These are phyloP conservation scores for Lingula anatina DNA, from an alignment of 2,888 invertebrate species.

Conservation along the genomic window DNA sequence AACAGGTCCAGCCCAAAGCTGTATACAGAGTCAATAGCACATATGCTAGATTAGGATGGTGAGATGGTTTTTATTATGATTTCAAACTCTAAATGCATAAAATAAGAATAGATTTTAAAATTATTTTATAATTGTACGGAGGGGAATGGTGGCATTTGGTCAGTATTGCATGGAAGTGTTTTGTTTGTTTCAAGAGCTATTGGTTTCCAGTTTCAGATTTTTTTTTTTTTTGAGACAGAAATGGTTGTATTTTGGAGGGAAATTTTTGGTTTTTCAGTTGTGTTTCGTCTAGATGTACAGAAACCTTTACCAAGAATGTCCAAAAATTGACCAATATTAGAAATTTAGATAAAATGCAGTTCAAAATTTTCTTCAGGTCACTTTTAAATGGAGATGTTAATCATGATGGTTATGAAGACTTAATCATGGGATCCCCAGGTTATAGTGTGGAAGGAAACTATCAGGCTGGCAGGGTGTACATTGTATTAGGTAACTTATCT, in stretches of 20 bases:
- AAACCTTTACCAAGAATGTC: too few relatives aligned
- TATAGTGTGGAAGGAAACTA: constrained; percentile 22
- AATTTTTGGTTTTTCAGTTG: too few relatives aligned
- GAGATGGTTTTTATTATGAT: too few relatives aligned
- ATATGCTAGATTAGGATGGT: too few relatives aligned
- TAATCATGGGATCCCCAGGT: constrained; percentile 38
- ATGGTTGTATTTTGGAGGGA: neutral
- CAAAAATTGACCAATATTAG: neutral
- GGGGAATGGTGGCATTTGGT: neutral
- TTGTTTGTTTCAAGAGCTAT: neutral
- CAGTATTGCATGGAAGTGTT: neutral
- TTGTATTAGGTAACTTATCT: constrained; percentile 28
- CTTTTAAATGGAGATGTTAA: constrained; percentile 37
- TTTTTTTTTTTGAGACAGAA: neutral
- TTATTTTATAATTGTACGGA: neutral
- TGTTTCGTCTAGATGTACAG: too few relatives aligned
- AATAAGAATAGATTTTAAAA: neutral
- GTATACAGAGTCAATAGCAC: constrained; percentile 17
- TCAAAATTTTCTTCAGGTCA: constrained; percentile 15
- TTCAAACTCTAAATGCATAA: neutral
- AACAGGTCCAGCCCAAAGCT: constrained; percentile 10
- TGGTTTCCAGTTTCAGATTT: neutral
- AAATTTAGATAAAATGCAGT: neutral
- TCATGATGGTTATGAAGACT: constrained; percentile 35
- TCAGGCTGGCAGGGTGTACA: constrained; percentile 38